Conservation (phyloP, 2,888 invertebrate species). For the Sicus ferrugineus region DNA sequence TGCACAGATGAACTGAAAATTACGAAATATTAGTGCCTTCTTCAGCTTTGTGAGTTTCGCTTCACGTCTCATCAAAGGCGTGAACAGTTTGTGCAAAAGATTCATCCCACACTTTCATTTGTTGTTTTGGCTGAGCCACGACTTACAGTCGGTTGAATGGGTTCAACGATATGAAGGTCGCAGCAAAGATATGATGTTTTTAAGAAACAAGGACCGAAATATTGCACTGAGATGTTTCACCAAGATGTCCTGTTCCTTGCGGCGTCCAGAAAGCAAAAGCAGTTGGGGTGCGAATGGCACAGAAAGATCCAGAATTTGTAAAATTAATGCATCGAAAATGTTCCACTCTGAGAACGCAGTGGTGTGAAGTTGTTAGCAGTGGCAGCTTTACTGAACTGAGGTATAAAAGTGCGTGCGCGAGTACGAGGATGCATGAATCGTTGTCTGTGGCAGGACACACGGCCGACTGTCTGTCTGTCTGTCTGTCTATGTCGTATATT, state of each 20-base stretch:
- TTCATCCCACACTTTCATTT: constrained; percentile 15
- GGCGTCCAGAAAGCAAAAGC: background rate
- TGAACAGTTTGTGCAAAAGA: constrained; percentile 38
- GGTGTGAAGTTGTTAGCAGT: constrained; percentile 48
- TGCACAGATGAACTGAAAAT: background rate
- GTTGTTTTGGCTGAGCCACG: constrained; percentile 15
- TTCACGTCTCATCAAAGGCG: constrained; percentile 20
- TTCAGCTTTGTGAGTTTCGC: background rate
- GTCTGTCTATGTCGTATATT: constrained; percentile 16
- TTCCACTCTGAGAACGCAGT: constrained; percentile 36
- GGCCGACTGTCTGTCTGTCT: constrained; percentile 26
- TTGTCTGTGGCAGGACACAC: constrained; percentile 11
- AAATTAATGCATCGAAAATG: background rate
- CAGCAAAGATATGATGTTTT: constrained; percentile 12
- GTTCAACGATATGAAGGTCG: constrained; percentile 31
- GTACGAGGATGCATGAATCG: constrained; percentile 19
- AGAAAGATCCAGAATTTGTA: background rate
- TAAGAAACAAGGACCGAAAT: constrained; percentile 3
- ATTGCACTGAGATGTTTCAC: background rate
- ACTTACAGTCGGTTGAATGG: constrained; percentile 32
- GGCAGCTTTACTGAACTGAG: constrained; percentile 58
- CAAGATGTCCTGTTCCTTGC: background rate
- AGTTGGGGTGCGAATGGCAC: background rate
- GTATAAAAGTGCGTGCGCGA: constrained; percentile 11
- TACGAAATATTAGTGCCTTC: background rate